Percentiles rank a stretch among this genome's conserved stretches.
phyloP scores from a whole-genome alignment of 2,888 invertebrate species.

The Chelonus formosanus region DNA sequence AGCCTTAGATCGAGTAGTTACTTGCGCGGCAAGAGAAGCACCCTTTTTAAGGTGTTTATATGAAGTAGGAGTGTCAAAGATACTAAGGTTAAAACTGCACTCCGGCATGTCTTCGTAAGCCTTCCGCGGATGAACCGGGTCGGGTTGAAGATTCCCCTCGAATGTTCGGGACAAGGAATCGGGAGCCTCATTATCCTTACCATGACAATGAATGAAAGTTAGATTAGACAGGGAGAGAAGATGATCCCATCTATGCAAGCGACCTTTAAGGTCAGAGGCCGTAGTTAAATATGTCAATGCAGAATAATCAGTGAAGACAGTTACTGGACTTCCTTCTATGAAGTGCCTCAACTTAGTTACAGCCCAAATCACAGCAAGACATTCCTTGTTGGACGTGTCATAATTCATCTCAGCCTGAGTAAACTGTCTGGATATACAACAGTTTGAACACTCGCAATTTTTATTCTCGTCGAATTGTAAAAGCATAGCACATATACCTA shows the following conservation, averaged over 20 bases:
- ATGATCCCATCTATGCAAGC: conserved; percentile 37
- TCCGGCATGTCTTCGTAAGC: too few relatives aligned
- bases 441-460: too few relatives aligned
- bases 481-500: background rate
- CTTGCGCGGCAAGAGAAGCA: background rate
- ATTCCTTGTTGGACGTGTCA: background rate
- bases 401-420: background rate
- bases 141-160: too few relatives aligned
- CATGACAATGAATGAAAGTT: conserved; percentile 30
- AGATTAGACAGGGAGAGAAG: conserved; percentile 30
- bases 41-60: too few relatives aligned
- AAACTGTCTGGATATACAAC: too few relatives aligned
- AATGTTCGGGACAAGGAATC: conserved; percentile 34
- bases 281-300: background rate
- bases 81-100: too few relatives aligned
- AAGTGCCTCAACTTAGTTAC: background rate
- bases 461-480: background rate
- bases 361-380: background rate
- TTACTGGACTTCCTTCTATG: background rate
- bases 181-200: conserved; percentile 36
- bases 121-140: too few relatives aligned
- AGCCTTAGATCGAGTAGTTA: too few relatives aligned
- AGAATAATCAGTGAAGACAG: background rate
- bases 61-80: too few relatives aligned
- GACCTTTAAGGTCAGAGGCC: background rate